phyloP scores from a whole-genome alignment of 2,797 vertebrate species.

The Brotula barbata region DNA sequence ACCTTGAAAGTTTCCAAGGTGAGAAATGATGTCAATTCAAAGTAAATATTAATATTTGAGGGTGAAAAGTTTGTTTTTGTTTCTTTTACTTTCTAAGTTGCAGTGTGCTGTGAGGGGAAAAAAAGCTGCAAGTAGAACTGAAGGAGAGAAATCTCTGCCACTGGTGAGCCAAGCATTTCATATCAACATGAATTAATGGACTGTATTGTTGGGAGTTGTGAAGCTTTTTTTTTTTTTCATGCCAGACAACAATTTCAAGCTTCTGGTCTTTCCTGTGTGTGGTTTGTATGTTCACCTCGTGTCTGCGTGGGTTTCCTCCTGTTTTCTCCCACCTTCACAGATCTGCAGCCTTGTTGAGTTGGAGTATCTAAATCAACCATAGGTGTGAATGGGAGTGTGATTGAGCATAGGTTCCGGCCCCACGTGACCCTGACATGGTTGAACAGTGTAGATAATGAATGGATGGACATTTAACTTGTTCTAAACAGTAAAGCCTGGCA shows the following conservation, averaged over 20 bases:
- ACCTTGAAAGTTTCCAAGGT: constrained; percentile 49
- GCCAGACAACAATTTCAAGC: constrained; percentile 5
- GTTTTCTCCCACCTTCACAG: no score
- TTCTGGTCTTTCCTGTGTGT: no score
- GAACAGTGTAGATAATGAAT: no score
- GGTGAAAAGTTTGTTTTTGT: constrained; percentile 37
- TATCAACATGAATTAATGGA: constrained; percentile 24
- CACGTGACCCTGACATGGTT: no score
- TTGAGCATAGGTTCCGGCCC: no score
- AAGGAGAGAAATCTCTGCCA: constrained; percentile 9
- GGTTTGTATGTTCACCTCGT: no score
- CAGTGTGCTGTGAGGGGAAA: constrained; percentile 14
- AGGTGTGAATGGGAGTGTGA: no score
- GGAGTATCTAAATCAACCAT: no score
- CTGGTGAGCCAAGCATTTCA: constrained; percentile 7
- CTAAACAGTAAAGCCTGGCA: no score
- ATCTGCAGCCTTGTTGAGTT: no score
- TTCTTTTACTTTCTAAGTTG: constrained; percentile 21
- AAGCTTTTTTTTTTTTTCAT: constrained; percentile 35
- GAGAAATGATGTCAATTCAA: constrained; percentile 28
- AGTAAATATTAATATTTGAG: constrained; percentile 40
- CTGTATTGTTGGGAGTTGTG: constrained; percentile 17
- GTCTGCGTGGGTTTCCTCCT: no score
- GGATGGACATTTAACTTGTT: no score
- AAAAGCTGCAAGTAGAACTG: constrained; percentile 3